These are phyloP conservation scores for Polylopha cassiicola DNA, from an alignment of 2,888 invertebrate genomes.

Conservation along the genomic window DNA sequence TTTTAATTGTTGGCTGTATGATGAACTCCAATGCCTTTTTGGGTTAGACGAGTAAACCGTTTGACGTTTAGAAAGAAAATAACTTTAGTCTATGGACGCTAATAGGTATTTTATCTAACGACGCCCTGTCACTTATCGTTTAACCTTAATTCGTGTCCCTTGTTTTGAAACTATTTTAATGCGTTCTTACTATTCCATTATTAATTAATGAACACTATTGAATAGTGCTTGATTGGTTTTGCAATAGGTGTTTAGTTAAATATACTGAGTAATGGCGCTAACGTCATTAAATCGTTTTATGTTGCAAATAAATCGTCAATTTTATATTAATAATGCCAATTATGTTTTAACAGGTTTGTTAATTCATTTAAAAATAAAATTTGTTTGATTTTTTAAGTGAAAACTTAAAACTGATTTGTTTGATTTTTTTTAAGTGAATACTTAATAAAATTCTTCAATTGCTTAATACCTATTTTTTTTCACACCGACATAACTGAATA, in stretches of 20 bases:
- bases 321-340: too few species aligned
- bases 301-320: neutral
- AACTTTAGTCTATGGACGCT: conserved; percentile 40
- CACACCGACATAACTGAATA: too few species aligned
- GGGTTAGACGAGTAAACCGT: too few species aligned
- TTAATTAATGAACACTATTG: neutral
- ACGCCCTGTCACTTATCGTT: conserved; percentile 47
- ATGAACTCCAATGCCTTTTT: too few species aligned
- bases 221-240: conserved; percentile 8
- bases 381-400: too few species aligned
- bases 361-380: too few species aligned
- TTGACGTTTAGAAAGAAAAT: conserved; percentile 27
- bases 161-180: conserved; percentile 44
- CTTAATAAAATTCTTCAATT: too few species aligned
- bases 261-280: neutral
- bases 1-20: too few species aligned
- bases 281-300: neutral
- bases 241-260: conserved; percentile 10
- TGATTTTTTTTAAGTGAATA: too few species aligned
- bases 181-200: conserved; percentile 21
- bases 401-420: too few species aligned
- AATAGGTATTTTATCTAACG: conserved; percentile 69
- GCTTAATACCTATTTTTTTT: too few species aligned
- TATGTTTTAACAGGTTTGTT: too few species aligned
- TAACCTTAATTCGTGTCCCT: conserved; percentile 51